Percentiles rank a stretch among this genome's conserved stretches.
Evolutionary conservation across 1,140 invertebrate species (phyloP).

Genomic region (Drosophila albomicans): DNA sequence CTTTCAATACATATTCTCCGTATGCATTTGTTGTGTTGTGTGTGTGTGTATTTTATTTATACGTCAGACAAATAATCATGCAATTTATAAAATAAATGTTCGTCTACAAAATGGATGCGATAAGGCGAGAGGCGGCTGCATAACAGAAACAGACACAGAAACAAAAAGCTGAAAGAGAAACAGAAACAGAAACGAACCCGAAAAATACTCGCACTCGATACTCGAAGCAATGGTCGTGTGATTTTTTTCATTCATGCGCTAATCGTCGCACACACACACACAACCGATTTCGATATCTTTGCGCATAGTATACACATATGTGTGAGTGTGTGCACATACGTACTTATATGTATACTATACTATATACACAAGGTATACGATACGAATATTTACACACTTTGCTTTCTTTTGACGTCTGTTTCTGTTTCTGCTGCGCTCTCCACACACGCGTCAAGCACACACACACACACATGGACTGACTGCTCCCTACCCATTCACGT

Average conservation of each 20-base stretch:
- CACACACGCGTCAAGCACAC: conserved; percentile 56
- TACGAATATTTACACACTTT: conserved; percentile 53
- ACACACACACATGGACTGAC: conserved; percentile 19
- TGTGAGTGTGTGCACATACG: conserved; percentile 32
- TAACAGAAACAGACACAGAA: conserved; percentile 19
- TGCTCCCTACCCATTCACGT: not conserved
- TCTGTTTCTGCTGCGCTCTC: conserved; percentile 44
- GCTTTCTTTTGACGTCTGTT: conserved; percentile 49
- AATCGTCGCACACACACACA: conserved; percentile 55
- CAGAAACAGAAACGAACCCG: conserved; percentile 4
- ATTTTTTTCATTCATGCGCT: conserved; percentile 81
- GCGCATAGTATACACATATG: not conserved
- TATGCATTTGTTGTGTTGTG: too few relatives aligned
- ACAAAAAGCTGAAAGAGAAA: conserved; percentile 14
- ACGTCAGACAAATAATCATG: conserved; percentile 57
- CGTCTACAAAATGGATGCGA: conserved; percentile 15
- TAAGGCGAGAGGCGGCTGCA: conserved; percentile 7
- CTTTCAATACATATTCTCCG: conserved; percentile 11
- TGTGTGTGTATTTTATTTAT: conserved; percentile 41
- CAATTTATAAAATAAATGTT: conserved; percentile 46
- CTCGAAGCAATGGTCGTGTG: conserved; percentile 53
- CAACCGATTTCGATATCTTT: conserved; percentile 39
- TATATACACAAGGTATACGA: conserved; percentile 8
- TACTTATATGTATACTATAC: conserved; percentile 1
- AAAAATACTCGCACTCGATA: conserved; percentile 26